Base-by-base conservation (phyloP, 2,888 invertebrate species). In the Aspidiotus destructor region DNA sequence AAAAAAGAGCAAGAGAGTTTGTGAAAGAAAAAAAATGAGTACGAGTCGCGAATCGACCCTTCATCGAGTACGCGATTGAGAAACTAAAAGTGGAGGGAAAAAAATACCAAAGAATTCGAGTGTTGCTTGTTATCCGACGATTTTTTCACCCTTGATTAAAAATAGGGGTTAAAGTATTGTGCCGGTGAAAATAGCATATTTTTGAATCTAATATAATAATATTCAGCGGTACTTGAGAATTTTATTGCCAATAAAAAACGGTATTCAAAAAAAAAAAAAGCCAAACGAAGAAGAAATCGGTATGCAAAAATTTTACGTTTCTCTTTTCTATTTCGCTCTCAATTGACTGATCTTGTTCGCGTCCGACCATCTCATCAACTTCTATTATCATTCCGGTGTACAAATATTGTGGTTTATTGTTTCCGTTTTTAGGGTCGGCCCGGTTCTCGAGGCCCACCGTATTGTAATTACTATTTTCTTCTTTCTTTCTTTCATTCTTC, bases 201-300 rank as follows among this genome's bases (percentile, higher is more conserved):
- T 67, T 67, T 67, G 67, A 67, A 67, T 60, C 57, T 67, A 60
- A 67, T 67, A 67, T 67, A 58, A 63, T 63, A 63, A 67, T 67
- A 67, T 67, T 67, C 67, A 67, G 67, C 60, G 60, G 67, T 41
- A 58, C 67, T 67, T 60, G 67, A 67, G 67, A 58, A 67, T 67
- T 67, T 67, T 67, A 67, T 67, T 55, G 63, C 63, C 63, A 63
- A 63, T 63, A 63, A 63, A 63, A 63, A 63, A 63, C 41, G 63
- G 54, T 63, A 63, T 52, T 63, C 54, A 54, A 55, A 63, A 63
- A 63, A 63, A 63, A 62, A 9, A 41, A 41, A 54, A 54, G 44
- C 48, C 28, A 28, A 28, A 28, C 28, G 28, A 28, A 28, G 28
- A 28, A 28, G 28, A 28, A 28, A 28, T 28, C 28, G 28, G 28